phyloP scores from a whole-genome alignment of 1,140 invertebrate genomes.

The Caenorhabditis inopinata region DNA sequence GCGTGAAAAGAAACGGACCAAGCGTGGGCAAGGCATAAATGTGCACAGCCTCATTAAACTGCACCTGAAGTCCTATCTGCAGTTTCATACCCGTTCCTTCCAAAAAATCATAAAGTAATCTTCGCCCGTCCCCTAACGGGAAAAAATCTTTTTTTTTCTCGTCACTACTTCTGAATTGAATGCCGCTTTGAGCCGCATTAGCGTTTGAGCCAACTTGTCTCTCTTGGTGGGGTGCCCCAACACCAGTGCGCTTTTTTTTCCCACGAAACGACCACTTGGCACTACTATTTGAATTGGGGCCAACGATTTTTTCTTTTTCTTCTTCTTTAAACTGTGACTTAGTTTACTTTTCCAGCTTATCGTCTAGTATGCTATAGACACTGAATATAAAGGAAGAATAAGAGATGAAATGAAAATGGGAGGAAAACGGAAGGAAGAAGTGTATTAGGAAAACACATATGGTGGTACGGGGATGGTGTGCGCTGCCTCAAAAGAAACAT shows the following conservation, averaged over 20 bases:
- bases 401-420: not conserved
- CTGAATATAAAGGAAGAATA: not conserved
- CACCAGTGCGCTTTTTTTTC: not conserved
- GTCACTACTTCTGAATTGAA: not conserved
- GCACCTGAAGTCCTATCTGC: too few relatives aligned
- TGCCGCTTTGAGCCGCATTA: not conserved
- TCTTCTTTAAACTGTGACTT: not conserved
- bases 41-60: too few relatives aligned
- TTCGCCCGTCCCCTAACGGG: not conserved
- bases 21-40: too few relatives aligned
- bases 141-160: not conserved
- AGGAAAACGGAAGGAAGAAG: not conserved
- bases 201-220: not conserved
- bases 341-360: conserved; percentile 19
- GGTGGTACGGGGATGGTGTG: too few relatives aligned
- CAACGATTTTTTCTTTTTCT: not conserved
- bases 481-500: conserved; percentile 15
- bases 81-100: too few relatives aligned
- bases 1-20: too few relatives aligned
- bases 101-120: too few relatives aligned
- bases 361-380: too few relatives aligned
- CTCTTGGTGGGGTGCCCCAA: not conserved
- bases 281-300: conserved; percentile 5
- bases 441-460: conserved; percentile 18
- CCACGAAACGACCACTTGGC: not conserved